Conservation (phyloP, 2,888 invertebrate genomes). For the Cataglyphis altisquamis region DNA sequence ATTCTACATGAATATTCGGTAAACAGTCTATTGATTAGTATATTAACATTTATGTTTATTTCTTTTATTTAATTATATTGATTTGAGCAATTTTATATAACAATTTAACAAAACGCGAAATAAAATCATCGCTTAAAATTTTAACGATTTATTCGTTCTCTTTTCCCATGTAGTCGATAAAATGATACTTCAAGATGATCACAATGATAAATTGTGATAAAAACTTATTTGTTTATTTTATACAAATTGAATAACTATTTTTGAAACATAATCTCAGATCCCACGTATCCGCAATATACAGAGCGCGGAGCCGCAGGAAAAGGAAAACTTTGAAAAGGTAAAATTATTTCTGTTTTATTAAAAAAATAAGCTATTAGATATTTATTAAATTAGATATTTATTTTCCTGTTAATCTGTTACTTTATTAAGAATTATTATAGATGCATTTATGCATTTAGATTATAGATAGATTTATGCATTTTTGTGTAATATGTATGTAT, state of each 20-base stretch:
- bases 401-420: background rate
- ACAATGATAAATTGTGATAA: conserved; percentile 21
- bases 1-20: background rate
- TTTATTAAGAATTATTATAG: conserved; percentile 17
- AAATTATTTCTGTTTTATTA: conserved; percentile 75
- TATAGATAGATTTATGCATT: no score
- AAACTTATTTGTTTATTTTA: conserved; percentile 3
- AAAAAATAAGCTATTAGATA: background rate
- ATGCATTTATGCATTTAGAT: conserved; percentile 18
- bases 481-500: background rate
- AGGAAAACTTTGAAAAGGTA: conserved; percentile 90
- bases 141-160: background rate
- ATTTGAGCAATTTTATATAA: conserved; percentile 1
- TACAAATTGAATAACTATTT: conserved; percentile 82
- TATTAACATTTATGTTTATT: background rate
- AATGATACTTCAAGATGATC: conserved; percentile 31
- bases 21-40: background rate
- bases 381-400: conserved; percentile 7
- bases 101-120: background rate
- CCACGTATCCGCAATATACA: conserved; percentile 86
- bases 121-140: background rate
- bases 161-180: conserved; percentile 21
- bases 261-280: conserved; percentile 85
- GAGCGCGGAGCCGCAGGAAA: conserved; percentile 89
- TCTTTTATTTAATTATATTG: background rate